phyloP scores from a whole-genome alignment of 2,113 vertebrate genomes.

The Crotalus tigris region DNA sequence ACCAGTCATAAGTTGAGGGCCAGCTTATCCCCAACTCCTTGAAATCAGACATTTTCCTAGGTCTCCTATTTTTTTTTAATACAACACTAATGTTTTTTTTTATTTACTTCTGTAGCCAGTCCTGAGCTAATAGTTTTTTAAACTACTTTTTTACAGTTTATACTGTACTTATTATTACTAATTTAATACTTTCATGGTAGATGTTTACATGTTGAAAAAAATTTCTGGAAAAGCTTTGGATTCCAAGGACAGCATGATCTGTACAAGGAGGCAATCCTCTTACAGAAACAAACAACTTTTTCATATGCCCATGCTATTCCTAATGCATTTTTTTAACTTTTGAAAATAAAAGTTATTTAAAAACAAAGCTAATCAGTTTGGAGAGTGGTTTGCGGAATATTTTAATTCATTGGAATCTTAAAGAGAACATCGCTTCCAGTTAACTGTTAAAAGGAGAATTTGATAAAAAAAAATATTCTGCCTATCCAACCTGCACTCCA shows the following conservation, averaged over 20 bases:
- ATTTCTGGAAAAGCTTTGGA: not conserved
- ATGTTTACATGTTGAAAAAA: not conserved
- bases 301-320: not conserved
- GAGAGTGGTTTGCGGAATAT: not conserved
- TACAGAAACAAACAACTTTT: not conserved
- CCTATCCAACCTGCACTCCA: not conserved
- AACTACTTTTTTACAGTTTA: not conserved
- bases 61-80: not conserved
- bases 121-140: not conserved
- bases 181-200: not conserved
- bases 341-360: not conserved
- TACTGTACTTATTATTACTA: not conserved
- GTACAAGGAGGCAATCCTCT: not conserved
- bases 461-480: not conserved
- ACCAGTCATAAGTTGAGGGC: too few relatives aligned
- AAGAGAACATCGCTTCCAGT: not conserved
- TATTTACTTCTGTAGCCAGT: not conserved
- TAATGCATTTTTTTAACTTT: not conserved
- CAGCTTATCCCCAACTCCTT: not conserved
- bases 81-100: not conserved
- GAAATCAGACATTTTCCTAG: not conserved
- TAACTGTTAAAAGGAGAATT: not conserved
- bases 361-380: not conserved
- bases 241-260: not conserved
- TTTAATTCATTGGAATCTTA: not conserved